Evolutionary conservation across 2,888 invertebrate species (phyloP).

Genomic region (Resseliella maxima): DNA sequence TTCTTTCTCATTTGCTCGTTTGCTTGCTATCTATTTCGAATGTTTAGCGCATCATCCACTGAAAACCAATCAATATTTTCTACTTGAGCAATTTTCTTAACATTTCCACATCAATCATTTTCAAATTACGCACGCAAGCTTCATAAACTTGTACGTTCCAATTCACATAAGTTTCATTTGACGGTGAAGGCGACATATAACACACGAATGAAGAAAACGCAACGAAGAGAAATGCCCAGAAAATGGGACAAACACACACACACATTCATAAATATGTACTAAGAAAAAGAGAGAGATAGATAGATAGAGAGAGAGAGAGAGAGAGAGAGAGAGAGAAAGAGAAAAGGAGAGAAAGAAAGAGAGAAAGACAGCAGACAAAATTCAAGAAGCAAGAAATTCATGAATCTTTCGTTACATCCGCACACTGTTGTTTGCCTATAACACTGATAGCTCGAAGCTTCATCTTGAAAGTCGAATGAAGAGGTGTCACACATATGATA

Average conservation of each 20-base stretch:
- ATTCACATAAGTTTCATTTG: slow-evolving; percentile 21
- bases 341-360: neutral
- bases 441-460: neutral
- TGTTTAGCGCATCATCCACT: neutral
- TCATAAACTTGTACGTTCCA: slow-evolving; percentile 44
- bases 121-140: slow-evolving; percentile 51
- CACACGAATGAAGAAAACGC: neutral
- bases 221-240: too few species aligned
- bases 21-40: neutral
- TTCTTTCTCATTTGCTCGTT: neutral
- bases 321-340: neutral
- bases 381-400: neutral
- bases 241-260: neutral
- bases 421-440: neutral
- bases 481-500: slow-evolving; percentile 16
- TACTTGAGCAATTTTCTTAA: slow-evolving; percentile 41
- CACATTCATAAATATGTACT: neutral
- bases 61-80: slow-evolving; percentile 55
- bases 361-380: neutral
- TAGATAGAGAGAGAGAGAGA: too few species aligned
- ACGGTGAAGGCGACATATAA: too few species aligned
- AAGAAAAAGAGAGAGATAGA: too few species aligned
- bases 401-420: too few species aligned
- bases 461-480: too few species aligned
- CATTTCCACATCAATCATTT: slow-evolving; percentile 53